phyloP scores from a whole-genome alignment of 92 coral and sea anemone genomes.

The Palythoa grandiflora region DNA sequence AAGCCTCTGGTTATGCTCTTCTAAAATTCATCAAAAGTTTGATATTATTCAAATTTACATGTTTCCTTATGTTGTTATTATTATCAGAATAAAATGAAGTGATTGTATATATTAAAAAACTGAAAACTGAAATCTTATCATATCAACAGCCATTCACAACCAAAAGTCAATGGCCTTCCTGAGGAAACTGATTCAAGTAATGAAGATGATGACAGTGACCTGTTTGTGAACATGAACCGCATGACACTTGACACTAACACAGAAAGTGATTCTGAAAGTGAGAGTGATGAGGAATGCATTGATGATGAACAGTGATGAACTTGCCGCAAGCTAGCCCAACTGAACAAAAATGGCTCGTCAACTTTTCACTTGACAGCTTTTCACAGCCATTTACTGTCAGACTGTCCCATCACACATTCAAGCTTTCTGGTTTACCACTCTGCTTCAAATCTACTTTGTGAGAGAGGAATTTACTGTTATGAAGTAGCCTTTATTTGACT shows the following conservation, averaged over 20 bases:
- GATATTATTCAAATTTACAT: too few species aligned
- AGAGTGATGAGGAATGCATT: constrained; percentile 57
- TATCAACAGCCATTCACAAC: background rate
- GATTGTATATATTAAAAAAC: background rate
- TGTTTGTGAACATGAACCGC: constrained; percentile 88
- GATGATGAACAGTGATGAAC: constrained; percentile 49
- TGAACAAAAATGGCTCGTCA: background rate
- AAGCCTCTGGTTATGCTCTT: too few species aligned
- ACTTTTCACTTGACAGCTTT: background rate
- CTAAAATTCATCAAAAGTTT: too few species aligned
- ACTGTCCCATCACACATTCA: too few species aligned
- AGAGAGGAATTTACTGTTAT: too few species aligned
- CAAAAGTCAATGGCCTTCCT: background rate
- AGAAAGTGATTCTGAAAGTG: constrained; percentile 75
- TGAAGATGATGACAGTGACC: constrained; percentile 82
- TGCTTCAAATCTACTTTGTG: too few species aligned
- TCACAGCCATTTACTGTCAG: background rate
- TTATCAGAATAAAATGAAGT: too few species aligned
- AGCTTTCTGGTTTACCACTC: too few species aligned
- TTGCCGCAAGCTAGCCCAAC: background rate
- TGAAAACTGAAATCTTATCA: background rate
- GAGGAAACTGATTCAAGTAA: constrained; percentile 48
- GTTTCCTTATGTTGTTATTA: too few species aligned
- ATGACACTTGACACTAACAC: constrained; percentile 48
- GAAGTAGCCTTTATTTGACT: too few species aligned